Percentiles rank a stretch among this genome's conserved stretches.
Conservation (phyloP, 2,888 invertebrate species). For the Drosophila mercatorum region DNA sequence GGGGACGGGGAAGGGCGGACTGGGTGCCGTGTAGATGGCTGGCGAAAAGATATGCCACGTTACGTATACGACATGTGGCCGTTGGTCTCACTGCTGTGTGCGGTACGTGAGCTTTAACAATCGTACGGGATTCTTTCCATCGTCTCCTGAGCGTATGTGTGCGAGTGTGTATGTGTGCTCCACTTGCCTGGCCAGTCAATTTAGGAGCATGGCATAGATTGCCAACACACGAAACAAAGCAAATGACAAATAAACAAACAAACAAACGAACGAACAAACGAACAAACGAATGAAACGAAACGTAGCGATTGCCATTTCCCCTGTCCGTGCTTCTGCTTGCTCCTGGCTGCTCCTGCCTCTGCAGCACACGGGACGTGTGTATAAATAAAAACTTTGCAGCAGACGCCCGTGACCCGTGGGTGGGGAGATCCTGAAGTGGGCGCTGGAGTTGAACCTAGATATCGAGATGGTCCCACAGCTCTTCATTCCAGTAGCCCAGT, state of each 20-base stretch:
- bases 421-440: background rate
- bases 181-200: conserved; percentile 71
- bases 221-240: conserved; percentile 78
- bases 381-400: conserved; percentile 78
- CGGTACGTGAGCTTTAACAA: conserved; percentile 76
- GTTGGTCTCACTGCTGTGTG: conserved; percentile 53
- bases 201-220: conserved; percentile 76
- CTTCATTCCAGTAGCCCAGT: conserved; percentile 14
- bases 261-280: conserved; percentile 52
- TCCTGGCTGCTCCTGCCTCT: conserved; percentile 27
- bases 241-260: conserved; percentile 76
- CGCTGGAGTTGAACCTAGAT: conserved; percentile 22
- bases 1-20: background rate
- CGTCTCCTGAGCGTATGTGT: conserved; percentile 11
- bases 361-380: conserved; percentile 71
- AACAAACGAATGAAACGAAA: conserved; percentile 67
- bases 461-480: conserved; percentile 46
- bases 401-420: conserved; percentile 35
- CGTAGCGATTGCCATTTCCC: conserved; percentile 42
- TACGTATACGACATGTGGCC: conserved; percentile 77
- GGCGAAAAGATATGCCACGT: conserved; percentile 69
- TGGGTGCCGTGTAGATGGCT: conserved; percentile 12
- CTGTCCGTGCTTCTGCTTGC: conserved; percentile 7
- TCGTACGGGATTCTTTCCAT: conserved; percentile 65
- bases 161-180: conserved; percentile 34